Conservation (phyloP, 2,888 invertebrate species). For the Calameuta filiformis region DNA sequence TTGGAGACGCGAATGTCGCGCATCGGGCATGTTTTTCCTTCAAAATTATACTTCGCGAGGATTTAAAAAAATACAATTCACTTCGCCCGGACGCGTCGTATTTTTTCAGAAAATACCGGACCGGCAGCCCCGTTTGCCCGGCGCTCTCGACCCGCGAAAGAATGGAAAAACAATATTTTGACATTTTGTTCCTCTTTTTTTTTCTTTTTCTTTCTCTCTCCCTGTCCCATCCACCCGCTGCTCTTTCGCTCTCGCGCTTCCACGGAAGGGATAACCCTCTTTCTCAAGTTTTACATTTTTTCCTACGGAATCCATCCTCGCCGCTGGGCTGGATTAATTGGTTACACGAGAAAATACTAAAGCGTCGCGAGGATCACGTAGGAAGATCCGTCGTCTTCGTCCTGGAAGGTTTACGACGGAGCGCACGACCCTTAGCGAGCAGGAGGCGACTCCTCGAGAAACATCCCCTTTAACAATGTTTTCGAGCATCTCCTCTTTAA, state of each 20-base stretch:
- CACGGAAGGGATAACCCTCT: background rate
- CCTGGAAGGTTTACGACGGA: background rate
- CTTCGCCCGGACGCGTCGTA: conserved; percentile 48
- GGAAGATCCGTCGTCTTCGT: background rate
- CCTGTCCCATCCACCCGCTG: conserved; percentile 24
- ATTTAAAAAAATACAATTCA: conserved; percentile 46
- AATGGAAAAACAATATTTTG: conserved; percentile 66
- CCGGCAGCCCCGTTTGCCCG: conserved; percentile 32
- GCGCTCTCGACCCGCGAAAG: conserved; percentile 43
- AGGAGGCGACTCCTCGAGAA: background rate
- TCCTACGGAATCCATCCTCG: background rate
- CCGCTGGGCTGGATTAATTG: background rate
- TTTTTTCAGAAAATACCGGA: conserved; percentile 63
- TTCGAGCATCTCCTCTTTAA: conserved; percentile 62
- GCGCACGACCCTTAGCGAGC: background rate
- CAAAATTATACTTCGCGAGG: conserved; percentile 32
- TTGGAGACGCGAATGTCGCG: background rate
- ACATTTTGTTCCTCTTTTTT: conserved; percentile 45
- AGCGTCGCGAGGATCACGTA: background rate
- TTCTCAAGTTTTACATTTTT: background rate
- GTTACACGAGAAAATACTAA: background rate
- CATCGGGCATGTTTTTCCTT: conserved; percentile 31
- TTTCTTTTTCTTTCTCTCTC: conserved; percentile 20
- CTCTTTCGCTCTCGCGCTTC: background rate
- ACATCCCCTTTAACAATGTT: conserved; percentile 64